Conservation (phyloP, 2,113 vertebrate species). For the Isichthys henryi region DNA sequence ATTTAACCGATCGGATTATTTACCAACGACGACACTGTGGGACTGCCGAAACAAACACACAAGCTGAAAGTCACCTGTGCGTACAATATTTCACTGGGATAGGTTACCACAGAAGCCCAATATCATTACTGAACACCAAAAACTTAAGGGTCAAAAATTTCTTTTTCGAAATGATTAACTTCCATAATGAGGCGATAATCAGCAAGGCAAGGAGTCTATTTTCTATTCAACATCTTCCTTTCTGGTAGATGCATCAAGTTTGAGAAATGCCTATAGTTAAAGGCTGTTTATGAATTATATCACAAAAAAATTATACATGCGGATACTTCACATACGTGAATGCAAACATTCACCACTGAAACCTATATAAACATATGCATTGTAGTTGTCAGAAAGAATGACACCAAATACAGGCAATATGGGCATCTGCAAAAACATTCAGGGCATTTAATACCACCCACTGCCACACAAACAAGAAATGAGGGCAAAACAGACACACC, state of each 20-base stretch:
- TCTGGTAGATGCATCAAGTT: conserved; percentile 67
- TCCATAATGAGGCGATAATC: background rate
- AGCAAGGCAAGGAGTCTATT: conserved; percentile 59
- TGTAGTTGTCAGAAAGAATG: conserved; percentile 80
- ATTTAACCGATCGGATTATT: background rate
- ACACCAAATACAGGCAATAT: conserved; percentile 91
- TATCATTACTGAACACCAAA: background rate
- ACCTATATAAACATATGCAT: conserved; percentile 91
- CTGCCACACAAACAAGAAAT: conserved; percentile 66
- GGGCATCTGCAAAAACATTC: conserved; percentile 82
- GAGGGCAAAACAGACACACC: conserved; percentile 57
- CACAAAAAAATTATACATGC: conserved; percentile 67
- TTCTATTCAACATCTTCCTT: conserved; percentile 41
- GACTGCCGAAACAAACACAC: background rate
- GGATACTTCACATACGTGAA: conserved; percentile 31
- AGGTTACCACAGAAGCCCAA: background rate
- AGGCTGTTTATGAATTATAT: conserved; percentile 74
- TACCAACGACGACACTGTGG: background rate
- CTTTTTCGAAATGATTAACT: background rate
- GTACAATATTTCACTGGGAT: background rate
- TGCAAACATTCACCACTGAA: conserved; percentile 90
- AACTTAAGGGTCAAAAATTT: background rate
- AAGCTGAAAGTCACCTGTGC: background rate
- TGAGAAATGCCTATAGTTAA: conserved; percentile 75
- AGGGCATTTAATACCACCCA: conserved; percentile 68